phyloP scores from a whole-genome alignment of 2,888 invertebrate species.

The Nipponacmea schrenckii region DNA sequence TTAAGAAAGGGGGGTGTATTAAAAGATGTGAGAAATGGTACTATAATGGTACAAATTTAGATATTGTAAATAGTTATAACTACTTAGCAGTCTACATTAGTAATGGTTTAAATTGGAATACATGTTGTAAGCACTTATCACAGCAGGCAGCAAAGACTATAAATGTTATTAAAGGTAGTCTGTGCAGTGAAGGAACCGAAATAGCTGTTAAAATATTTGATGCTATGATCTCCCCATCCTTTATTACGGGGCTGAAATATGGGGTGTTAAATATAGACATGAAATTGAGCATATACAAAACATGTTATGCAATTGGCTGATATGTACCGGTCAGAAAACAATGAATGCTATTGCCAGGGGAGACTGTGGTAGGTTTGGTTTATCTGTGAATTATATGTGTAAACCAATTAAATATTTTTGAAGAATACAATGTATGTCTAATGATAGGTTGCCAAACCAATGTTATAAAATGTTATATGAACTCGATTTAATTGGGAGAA shows the following conservation, averaged over 20 bases:
- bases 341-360: neutral
- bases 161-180: neutral
- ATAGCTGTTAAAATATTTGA: constrained; percentile 1
- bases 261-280: neutral
- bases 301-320: neutral
- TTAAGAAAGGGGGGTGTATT: constrained; percentile 25
- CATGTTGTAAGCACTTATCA: neutral
- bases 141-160: neutral
- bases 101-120: neutral
- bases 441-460: neutral
- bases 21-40: constrained; percentile 23
- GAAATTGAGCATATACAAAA: neutral
- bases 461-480: neutral
- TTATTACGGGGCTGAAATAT: too few relatives aligned
- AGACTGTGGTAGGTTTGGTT: neutral
- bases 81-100: neutral
- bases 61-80: neutral
- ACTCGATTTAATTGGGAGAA: too few relatives aligned
- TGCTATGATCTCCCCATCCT: neutral
- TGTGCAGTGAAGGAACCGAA: neutral
- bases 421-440: neutral
- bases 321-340: neutral
- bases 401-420: neutral
- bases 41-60: neutral
- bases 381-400: neutral